Evolutionary conservation across 2,888 invertebrate species (phyloP).

Genomic region (Drosophila nr. medialis): DNA sequence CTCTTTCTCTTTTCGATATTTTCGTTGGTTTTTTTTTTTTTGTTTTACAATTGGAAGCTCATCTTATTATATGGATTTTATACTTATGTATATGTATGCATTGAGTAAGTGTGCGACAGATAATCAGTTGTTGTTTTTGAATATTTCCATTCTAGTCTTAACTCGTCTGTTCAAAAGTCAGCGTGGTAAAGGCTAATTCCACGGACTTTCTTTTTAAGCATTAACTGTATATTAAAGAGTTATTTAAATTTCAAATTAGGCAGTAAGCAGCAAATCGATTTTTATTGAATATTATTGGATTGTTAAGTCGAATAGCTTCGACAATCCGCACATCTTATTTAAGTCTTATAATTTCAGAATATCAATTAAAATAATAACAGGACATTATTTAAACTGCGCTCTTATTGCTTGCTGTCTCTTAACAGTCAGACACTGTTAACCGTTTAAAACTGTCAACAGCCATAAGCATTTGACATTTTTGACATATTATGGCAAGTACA

Average conservation of each 20-base stretch:
- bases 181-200: neutral
- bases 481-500: neutral
- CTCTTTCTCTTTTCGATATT: slow-evolving; percentile 1
- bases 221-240: neutral
- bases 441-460: neutral
- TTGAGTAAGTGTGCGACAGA: neutral
- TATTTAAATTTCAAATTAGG: neutral
- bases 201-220: rapidly evolving
- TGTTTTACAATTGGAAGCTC: slow-evolving; percentile 14
- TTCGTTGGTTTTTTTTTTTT: slow-evolving; percentile 3
- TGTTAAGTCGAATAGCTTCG: neutral
- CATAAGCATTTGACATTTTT: neutral
- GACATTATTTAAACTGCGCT: neutral
- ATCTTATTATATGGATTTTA: slow-evolving; percentile 13
- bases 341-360: neutral
- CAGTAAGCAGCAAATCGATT: no score
- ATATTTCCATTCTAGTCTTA: neutral
- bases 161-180: neutral
- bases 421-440: neutral
- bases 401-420: neutral
- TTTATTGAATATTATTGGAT: neutral
- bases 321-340: neutral
- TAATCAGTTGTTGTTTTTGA: neutral
- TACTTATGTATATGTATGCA: neutral
- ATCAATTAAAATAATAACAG: neutral